Conservation (phyloP, 1,140 invertebrate species). For the Drosophila tristis region DNA sequence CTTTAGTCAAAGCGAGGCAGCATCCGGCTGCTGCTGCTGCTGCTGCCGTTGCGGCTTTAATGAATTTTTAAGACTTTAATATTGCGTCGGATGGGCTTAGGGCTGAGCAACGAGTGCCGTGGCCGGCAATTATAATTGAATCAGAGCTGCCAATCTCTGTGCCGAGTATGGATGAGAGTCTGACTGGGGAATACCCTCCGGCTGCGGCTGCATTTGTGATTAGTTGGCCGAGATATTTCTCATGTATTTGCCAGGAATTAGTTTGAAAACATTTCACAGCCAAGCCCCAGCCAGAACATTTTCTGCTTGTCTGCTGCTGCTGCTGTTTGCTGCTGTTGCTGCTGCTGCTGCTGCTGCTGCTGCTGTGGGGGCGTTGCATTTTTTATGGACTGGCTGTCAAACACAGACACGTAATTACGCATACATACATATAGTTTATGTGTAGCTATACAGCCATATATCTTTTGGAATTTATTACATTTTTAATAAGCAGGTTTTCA, state of each 20-base stretch:
- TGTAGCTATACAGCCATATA: too few species aligned
- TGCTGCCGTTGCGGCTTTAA: conserved; percentile 44
- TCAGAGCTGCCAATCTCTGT: conserved; percentile 45
- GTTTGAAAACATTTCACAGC: conserved; percentile 16
- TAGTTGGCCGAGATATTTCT: conserved; percentile 30
- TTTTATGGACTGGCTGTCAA: conserved; percentile 38
- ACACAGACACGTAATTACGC: conserved; percentile 9
- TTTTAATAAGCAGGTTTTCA: conserved; percentile 37
- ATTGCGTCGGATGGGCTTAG: conserved; percentile 14
- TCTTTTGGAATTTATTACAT: conserved; percentile 46
- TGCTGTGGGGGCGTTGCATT: conserved; percentile 26
- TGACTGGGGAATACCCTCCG: neutral
- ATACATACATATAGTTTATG: neutral
- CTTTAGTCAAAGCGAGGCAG: conserved; percentile 28
- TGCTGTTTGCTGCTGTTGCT: neutral
- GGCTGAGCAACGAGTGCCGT: conserved; percentile 11
- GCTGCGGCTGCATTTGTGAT: conserved; percentile 25
- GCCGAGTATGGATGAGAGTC: conserved; percentile 4
- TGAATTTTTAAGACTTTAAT: conserved; percentile 65
- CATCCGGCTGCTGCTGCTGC: neutral
- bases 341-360: too few species aligned
- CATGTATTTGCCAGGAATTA: conserved; percentile 16
- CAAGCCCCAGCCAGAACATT: neutral
- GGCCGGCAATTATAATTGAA: conserved; percentile 53
- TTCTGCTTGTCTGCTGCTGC: neutral